Evolutionary conservation across 2,113 vertebrate species (phyloP).

Genomic region (Nematolebias whitei): DNA sequence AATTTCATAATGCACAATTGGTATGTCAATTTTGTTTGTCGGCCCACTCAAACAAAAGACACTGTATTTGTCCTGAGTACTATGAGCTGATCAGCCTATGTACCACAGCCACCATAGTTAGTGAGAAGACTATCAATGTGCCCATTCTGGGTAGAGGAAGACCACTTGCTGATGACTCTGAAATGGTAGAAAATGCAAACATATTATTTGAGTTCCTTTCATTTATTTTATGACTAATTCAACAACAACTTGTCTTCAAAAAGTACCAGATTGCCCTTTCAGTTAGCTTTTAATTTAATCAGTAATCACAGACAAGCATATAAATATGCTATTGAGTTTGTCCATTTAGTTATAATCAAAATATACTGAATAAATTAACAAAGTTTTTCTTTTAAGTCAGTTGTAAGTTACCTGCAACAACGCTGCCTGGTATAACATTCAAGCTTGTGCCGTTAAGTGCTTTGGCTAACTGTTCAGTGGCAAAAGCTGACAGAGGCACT

Average conservation of each 20-base stretch:
- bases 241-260: background rate
- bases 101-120: constrained; percentile 45
- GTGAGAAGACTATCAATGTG: constrained; percentile 34
- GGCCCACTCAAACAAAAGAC: background rate
- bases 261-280: background rate
- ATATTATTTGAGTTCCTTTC: background rate
- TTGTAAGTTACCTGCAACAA: constrained; percentile 46
- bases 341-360: background rate
- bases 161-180: constrained; percentile 41
- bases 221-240: background rate
- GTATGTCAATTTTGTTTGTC: background rate
- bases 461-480: background rate
- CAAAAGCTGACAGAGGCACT: constrained; percentile 17
- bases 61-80: background rate
- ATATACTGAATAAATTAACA: background rate
- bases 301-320: background rate
- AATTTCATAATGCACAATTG: constrained; percentile 43
- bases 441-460: background rate
- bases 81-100: constrained; percentile 43
- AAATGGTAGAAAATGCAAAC: constrained; percentile 33
- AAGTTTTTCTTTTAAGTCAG: background rate
- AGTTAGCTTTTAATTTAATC: no score
- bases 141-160: constrained; percentile 11
- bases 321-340: background rate
- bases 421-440: constrained; percentile 18